phyloP scores from a whole-genome alignment of 1,140 invertebrate species.

The Campoletis sonorensis region DNA sequence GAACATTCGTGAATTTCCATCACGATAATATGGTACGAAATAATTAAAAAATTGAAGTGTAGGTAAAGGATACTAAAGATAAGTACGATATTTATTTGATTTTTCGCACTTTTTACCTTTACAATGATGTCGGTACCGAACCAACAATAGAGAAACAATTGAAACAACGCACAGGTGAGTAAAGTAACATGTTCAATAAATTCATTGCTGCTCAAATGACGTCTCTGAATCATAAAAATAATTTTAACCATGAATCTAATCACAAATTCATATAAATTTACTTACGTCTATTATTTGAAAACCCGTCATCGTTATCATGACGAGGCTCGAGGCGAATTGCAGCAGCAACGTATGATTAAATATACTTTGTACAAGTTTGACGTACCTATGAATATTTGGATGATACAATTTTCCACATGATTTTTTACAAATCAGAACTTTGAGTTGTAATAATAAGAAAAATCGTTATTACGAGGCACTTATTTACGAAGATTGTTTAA shows the following conservation, averaged over 20 bases:
- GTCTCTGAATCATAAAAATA: not conserved
- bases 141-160: constrained; percentile 35
- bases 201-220: constrained; percentile 29
- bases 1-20: no score
- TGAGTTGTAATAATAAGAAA: no score
- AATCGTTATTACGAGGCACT: no score
- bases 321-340: constrained; percentile 41
- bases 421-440: no score
- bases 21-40: no score
- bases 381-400: constrained; percentile 11
- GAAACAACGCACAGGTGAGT: constrained; percentile 1
- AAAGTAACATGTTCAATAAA: constrained; percentile 19
- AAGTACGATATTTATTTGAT: not conserved
- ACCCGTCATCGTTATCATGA: constrained; percentile 42
- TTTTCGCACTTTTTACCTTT: constrained; percentile 1
- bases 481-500: no score
- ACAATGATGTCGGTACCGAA: constrained; percentile 31
- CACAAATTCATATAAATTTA: not conserved
- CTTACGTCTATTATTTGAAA: constrained; percentile 41
- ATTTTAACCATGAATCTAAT: not conserved
- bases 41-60: no score
- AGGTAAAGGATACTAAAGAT: no score
- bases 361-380: constrained; percentile 17
- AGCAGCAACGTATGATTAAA: constrained; percentile 38
- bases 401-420: not conserved